Evolutionary conservation across 1,140 invertebrate species (phyloP), one percentile per base, ranked within the genome.

Genomic region (Euura saliciscinereae): DNA sequence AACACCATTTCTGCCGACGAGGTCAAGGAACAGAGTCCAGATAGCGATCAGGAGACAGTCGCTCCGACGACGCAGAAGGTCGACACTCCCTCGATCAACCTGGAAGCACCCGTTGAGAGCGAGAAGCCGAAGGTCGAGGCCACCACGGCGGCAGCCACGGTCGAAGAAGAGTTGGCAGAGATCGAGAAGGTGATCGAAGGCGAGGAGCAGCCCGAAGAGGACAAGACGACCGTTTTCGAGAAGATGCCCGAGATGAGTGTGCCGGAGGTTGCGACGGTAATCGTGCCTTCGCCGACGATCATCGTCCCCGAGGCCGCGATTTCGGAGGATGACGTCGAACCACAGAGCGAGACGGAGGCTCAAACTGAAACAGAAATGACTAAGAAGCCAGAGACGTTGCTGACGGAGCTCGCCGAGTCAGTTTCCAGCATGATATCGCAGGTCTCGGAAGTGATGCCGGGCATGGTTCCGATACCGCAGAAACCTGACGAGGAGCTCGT

Each of bases 341-440:
- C 3, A 6, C 51, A 59, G 51, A 59, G 13, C 13, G 3, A n/a
- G 6, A 59, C 45, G 28, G 28, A 28, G 28, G 28, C 28, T 28
- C 28, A 28, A 28, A 28, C 28, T 28, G 28, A 28, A 28, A 28
- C 28, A 0, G 28, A 28, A 28, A 28, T 1, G 28, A 28, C 28
- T 1, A 45, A 44, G 66, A 66, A 59, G 13, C 51, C 51, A 59
- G 78, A 81, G 75, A 73, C 77, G 44, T 76, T 86, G 7, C 70
- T 85, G 7, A 80, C 74, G 3, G 85, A 86, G 70, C 72, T 87
- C 8, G 80, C 80, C 11, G 80, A 85, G 70, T 86, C 86, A 0
- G 71, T 87, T 45, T 83, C 84, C 3, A 86, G 81, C 59, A 80
- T 87, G 66, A 83, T 87, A 64, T 83, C 78, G 46, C 86, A 87